These are phyloP conservation scores for Lucifuga dentata DNA, from an alignment of 2,113 vertebrate genomes.

Conservation along the genomic window DNA sequence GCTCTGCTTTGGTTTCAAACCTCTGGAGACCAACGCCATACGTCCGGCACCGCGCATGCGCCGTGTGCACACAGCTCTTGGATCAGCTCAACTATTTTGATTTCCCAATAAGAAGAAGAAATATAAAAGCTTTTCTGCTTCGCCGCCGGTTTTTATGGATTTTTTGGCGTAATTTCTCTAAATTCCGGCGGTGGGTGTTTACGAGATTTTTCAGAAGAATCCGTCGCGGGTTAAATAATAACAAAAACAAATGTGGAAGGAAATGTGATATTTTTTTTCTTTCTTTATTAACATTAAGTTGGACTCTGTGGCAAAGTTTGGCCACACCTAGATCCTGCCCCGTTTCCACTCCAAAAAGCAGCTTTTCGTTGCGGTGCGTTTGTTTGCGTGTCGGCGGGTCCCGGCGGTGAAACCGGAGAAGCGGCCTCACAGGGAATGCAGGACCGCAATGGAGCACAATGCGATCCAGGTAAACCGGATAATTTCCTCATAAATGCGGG, in stretches of 20 bases:
- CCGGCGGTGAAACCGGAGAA: conserved; percentile 87
- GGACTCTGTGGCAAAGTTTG: conserved; percentile 79
- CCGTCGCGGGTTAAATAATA: conserved; percentile 2
- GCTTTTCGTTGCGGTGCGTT: conserved; percentile 69
- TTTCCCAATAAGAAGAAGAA: conserved; percentile 15
- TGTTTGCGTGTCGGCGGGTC: conserved; percentile 84
- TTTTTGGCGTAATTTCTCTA: background rate
- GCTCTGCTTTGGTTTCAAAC: conserved; percentile 12
- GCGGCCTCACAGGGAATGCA: conserved; percentile 85
- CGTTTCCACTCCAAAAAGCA: conserved; percentile 66
- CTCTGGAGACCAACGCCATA: conserved; percentile 39
- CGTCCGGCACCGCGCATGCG: conserved; percentile 39
- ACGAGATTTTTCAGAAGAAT: background rate
- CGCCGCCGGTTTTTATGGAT: background rate
- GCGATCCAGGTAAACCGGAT: conserved; percentile 84
- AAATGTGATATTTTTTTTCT: conserved; percentile 22
- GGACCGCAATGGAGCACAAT: conserved; percentile 88
- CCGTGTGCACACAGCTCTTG: conserved; percentile 17
- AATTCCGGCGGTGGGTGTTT: background rate
- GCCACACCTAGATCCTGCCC: conserved; percentile 83
- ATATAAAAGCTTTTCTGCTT: background rate
- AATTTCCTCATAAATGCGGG: conserved; percentile 56
- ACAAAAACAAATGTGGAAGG: conserved; percentile 1
- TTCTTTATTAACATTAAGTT: conserved; percentile 71
- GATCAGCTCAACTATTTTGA: conserved; percentile 46